Evolutionary conservation across 2,888 invertebrate genomes (phyloP), one percentile per base, ranked within the genome.

Genomic region (Stramonita haemastoma): DNA sequence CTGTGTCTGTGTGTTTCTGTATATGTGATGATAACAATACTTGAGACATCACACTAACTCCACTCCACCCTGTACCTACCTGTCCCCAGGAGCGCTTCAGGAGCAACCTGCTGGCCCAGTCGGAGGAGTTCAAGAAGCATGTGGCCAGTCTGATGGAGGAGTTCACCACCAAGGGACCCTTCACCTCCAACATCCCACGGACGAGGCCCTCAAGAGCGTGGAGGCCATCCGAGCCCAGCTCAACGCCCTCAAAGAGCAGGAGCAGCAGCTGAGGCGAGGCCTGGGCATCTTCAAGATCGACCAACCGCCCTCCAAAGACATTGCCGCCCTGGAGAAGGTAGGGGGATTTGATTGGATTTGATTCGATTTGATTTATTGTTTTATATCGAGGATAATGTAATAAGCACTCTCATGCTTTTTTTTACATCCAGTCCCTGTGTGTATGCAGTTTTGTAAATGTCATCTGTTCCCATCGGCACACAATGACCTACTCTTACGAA

Each of bases 251-350:
- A 97, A 97, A 94, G 96, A 97, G 73, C 97, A 97, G 94, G 98
- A 98, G 95, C 96, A 96, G 88, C 96, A 96, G 87, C 96, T 98
- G n/a, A 91, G 96, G 15, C 93, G 94, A 90, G 98, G 98, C 93
- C 96, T 98, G 90, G 97, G 97, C 60, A 97, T 98, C 86, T 98
- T 98, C 95, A 97, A 97, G 93, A 97, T 98, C 88, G 98, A 97
- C 95, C 97, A 97, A 88, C 97, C 98, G 93, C 96, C 95, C 26
- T 95, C 95, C 26, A 96, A 96, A 92, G 96, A 96, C 73, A 94
- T 96, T 87, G 93, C 94, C 29, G 91, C 92, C 60, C 92, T 96
- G 70, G 96, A 96, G 90, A 95, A 95, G 93, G 96, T 96, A n/a
- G n/a, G n/a, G n/a, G n/a, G n/a, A n/a, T n/a, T n/a, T n/a, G n/a